Conservation (phyloP, 2,888 invertebrate genomes). For the Alloscopus bannaensis region DNA sequence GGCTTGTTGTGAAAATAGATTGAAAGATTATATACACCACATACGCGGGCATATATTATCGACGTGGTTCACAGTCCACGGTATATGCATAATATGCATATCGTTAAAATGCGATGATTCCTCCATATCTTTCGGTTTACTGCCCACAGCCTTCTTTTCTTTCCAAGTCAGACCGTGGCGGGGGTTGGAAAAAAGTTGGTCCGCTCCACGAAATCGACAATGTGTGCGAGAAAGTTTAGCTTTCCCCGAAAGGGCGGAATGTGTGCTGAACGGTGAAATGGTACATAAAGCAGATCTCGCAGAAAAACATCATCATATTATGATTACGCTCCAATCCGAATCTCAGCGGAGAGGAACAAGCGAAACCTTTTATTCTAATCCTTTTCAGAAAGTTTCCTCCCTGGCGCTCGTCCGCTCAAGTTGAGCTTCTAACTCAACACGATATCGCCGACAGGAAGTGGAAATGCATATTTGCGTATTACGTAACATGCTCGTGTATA, state of each 20-base stretch:
- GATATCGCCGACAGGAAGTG: no score
- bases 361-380: slow-evolving; percentile 73
- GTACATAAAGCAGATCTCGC: slow-evolving; percentile 21
- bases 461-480: no score
- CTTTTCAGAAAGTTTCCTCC: slow-evolving; percentile 68
- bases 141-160: slow-evolving; percentile 51
- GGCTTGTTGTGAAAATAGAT: background rate
- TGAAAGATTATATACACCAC: no score
- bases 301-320: slow-evolving; percentile 46
- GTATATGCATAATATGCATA: slow-evolving; percentile 19
- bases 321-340: slow-evolving; percentile 66
- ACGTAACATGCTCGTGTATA: no score
- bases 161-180: no score
- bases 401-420: background rate
- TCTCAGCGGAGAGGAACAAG: slow-evolving; percentile 64
- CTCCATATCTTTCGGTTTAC: slow-evolving; percentile 69
- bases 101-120: slow-evolving; percentile 63
- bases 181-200: no score
- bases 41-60: no score
- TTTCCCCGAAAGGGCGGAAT: no score
- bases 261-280: slow-evolving; percentile 6
- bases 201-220: no score
- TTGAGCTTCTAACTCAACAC: background rate
- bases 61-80: background rate
- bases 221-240: no score